These are phyloP conservation scores for Enoplosus armatus DNA, from an alignment of 2,797 vertebrate genomes.

Conservation along the genomic window DNA sequence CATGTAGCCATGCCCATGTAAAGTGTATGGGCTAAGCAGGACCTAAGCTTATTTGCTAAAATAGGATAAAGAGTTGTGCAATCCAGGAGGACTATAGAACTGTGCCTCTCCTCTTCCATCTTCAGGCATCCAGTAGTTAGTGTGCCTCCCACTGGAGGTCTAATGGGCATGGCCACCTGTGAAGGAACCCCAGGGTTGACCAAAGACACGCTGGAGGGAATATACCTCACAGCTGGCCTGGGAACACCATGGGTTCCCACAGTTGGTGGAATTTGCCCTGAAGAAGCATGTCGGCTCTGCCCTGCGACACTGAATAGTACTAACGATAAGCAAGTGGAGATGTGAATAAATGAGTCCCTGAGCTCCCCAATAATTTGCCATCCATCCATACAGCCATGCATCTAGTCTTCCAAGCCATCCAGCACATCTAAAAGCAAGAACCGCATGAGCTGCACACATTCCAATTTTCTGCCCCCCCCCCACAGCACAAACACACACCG, in stretches of 20 bases:
- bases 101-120: conserved; percentile 8
- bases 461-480: background rate
- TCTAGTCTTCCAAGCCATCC: conserved; percentile 41
- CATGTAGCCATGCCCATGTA: background rate
- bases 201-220: conserved; percentile 1
- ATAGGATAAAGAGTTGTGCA: background rate
- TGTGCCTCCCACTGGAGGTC: conserved; percentile 11
- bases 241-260: conserved; percentile 25
- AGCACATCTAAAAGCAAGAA: conserved; percentile 42
- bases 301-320: conserved; percentile 4
- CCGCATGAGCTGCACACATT: conserved; percentile 43
- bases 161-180: conserved; percentile 27
- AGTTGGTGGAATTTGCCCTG: conserved; percentile 22
- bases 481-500: conserved; percentile 9
- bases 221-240: conserved; percentile 24
- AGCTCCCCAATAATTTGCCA: conserved; percentile 42
- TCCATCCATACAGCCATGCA: conserved; percentile 26
- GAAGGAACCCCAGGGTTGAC: conserved; percentile 20
- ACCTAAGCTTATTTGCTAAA: conserved; percentile 6
- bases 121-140: background rate
- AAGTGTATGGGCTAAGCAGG: background rate
- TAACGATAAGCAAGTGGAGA: conserved; percentile 28
- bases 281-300: conserved; percentile 27
- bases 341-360: conserved; percentile 51
- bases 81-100: background rate